Evolutionary conservation across 2,113 vertebrate species (phyloP), one percentile per base, ranked within the genome.

Genomic region (Spilogale gracilis): DNA sequence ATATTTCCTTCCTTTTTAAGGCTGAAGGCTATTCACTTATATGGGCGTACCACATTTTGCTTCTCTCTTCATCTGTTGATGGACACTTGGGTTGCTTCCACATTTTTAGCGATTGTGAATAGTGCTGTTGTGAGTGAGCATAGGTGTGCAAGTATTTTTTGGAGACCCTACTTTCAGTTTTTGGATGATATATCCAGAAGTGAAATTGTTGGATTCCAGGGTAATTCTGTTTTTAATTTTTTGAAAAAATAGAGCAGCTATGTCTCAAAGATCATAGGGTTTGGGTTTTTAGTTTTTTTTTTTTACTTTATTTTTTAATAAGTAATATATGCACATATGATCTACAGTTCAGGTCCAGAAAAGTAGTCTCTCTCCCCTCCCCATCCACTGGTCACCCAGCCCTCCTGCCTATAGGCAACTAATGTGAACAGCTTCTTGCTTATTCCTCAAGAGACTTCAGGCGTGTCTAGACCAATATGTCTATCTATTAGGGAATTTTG

Each of bases 151-250:
- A 52, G 52, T 50, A 80, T 54, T 7, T 91, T 25, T 95, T 54
- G 2, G 48, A 79, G 56, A 60, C 3, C 18, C 13, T 45, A 21
- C 32, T 74, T 58, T 92, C 32, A 67, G n/a, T 67, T 80, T 58
- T 96, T 17, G 73, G 25, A 85, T 27, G 52, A 11, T 61, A 60
- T 89, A 74, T 45, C 11, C 76, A 79, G 48, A 92, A 92, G 20
- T 74, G 50, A 67, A 89, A 94, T 71, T 60, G 38, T 27, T 89
- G 56, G 43, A 60, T 88, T n/a, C 20, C 67, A 52, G 80, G 21
- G 6, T 92, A 71, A 80, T 74, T 91, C 32, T 88, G 18, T 69
- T 84, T 87, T 95, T 67, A 80, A 58, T 78, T 65, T 84, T 84
- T 65, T 74, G 11, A 83, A 48, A 21, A 56, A 79, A 86, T 8